Conservation (phyloP, 2,797 vertebrate species). For the Sebastes trivittatus region DNA sequence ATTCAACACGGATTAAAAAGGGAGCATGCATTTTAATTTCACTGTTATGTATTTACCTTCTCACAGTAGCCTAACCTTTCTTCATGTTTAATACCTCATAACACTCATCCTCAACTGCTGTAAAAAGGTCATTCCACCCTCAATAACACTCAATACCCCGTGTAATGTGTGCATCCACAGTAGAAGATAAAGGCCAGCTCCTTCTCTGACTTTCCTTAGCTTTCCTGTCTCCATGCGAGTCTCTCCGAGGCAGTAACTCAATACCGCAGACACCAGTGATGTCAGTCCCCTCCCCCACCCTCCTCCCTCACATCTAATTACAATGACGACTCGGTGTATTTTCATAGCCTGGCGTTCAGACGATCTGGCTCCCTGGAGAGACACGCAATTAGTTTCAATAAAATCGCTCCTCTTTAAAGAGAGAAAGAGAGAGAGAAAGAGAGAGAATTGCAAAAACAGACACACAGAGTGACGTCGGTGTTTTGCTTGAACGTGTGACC, state of each 20-base stretch:
- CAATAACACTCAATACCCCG: background rate
- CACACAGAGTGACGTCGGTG: conserved; percentile 46
- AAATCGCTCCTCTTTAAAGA: conserved; percentile 60
- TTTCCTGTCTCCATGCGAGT: conserved; percentile 22
- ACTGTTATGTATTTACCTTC: background rate
- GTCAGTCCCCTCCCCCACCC: conserved; percentile 72
- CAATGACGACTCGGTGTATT: conserved; percentile 77
- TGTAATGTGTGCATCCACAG: background rate
- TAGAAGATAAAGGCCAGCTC: conserved; percentile 12
- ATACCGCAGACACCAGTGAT: conserved; percentile 73
- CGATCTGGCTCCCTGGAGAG: conserved; percentile 74
- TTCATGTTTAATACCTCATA: background rate
- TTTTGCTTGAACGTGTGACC: conserved; percentile 62
- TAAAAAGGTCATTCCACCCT: background rate
- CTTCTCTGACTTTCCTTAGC: conserved; percentile 32
- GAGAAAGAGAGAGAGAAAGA: background rate
- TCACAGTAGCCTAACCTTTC: background rate
- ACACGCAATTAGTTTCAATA: conserved; percentile 82
- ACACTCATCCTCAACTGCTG: background rate
- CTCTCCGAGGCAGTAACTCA: conserved; percentile 72
- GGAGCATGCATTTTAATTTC: background rate
- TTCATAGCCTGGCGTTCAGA: conserved; percentile 80
- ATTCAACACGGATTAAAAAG: background rate
- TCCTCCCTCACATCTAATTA: conserved; percentile 79
- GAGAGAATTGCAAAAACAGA: conserved; percentile 67